Base-by-base conservation (phyloP, 2,113 vertebrate species). In the Myiozetetes cayanensis region DNA sequence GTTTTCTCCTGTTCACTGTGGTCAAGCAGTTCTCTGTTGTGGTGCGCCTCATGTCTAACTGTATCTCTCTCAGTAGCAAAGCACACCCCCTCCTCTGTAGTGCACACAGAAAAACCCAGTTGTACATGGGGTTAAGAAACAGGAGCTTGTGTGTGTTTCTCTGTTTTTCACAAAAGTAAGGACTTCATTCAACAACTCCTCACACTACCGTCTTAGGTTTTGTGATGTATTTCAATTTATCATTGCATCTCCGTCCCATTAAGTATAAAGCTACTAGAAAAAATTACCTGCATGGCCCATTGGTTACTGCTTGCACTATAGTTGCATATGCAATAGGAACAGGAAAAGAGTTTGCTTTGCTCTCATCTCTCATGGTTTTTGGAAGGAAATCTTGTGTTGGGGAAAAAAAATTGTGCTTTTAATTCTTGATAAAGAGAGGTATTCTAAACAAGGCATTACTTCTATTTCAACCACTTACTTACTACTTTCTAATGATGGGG, bases 11-110 rank as follows among this genome's bases (percentile, higher is more conserved):
- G 1, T 27, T 66, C 28, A 7, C 2, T 65, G 7, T 39, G 7
- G 14, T 11, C 0, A 0, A 87, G 7, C 22, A 53, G 12, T 22
- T 74, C 25, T 52, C 31, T 66, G 2, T 12, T 44, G 6, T 66
- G 33, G 10, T 41, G 62, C 66, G 15, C 3, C 5, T 66, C 6
- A 5, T 28, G 17, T 28, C 9, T 31, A 77, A 33, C 7, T 39
- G 4, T 49, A 31, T 58, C 14, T 41, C 14, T 56, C 84, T 52
- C 21, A 49, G 49, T 13, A 66, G 7, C 6, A 2, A 28, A 73
- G 31, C 5, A 33, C 16, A 37, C 3, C 5, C 33, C 21, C 8
- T 72, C 25, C 9, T 52, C 17, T 58, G n/a, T 27, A 68, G 33
- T 6, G 4, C 2, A 2, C 15, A 33, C 2, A 44, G 25, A 30